Evolutionary conservation across 2,888 invertebrate species (phyloP), one percentile per base, ranked within the genome.

Genomic region (Itoplectis maculator): DNA sequence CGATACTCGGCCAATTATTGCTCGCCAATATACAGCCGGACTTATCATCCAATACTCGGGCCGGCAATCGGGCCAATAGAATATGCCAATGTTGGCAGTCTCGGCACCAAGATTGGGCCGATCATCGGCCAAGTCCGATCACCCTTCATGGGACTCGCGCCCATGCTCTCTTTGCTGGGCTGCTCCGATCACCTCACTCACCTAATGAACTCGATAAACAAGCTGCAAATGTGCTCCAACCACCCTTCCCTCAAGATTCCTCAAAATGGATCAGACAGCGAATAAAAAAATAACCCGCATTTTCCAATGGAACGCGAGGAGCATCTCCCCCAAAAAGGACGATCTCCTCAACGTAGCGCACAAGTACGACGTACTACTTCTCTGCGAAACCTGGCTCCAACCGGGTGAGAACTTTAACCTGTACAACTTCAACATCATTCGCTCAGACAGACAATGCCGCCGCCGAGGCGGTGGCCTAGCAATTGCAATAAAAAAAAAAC

Each of bases 261-360:
- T 47, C 13, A 47, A 47, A 47, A 47, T 47, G 45, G 13, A 13
- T 13, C n/a, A 47, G 13, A n/a, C 45, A 47, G 2, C n/a, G 35
- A 63, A 29, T 63, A 29, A 11, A 2, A 79, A 45, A 29, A 45
- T 37, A 23, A 37, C 77, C 13, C 56, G 77, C 5, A 77, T 83
- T 2, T 56, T 83, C 7, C 80, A 83, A 40, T 81, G 83, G 77
- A 81, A 76, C 35, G 37, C 54, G 45, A 13, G 29, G 0, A 75
- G 75, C 40, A 51, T 69, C 8, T 9, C 4, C 18, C 37, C 51
- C 4, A 42, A 76, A n/a, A 69, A 18, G 47, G 9, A 15, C 1
- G 47, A 65, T 1, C 47, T 81, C 9, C 11, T n/a, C 2, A 6
- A 13, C 6, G 18, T 83, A 2, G 51, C 72, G 0, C 9, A 51